Evolutionary conservation across 2,888 invertebrate species (phyloP), one percentile per base, ranked within the genome.

Genomic region (Sicus ferrugineus): DNA sequence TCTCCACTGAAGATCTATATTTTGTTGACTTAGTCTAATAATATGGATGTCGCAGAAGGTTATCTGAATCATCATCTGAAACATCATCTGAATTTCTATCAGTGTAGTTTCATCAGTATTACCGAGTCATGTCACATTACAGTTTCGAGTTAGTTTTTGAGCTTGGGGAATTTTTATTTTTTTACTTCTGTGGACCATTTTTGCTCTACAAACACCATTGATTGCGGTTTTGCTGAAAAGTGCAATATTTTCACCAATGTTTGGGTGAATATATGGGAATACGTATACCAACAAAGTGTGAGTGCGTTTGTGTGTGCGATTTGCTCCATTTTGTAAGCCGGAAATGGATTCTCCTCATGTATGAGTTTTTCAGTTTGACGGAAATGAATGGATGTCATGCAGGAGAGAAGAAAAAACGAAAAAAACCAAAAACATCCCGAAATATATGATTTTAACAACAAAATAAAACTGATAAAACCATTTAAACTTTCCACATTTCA

Each of bases 311-410:
- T 50, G 46, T n/a, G 42, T 34, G 23, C 16, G 42, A 38, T 42
- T 38, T 34, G 68, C 9, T 68, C 46, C 56, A 48, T 7, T 62
- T 69, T 48, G 58, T 21, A 56, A 72, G 64, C 77, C 75, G 79
- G 79, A 79, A 79, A 79, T 80, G 75, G 77, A 73, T 77, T 80
- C 76, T 61, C 58, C 50, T 59, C 54, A 28, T 71, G 56, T 68
- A 61, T 34, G 21, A 11, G 62, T 52, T 42, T 62, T 42, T 42
- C 19, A 30, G 48, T 30, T 42, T 26, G 42, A 58, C 61, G 69
- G 70, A 72, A 70, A 72, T 65, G 64, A 64, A 69, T 42, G 48
- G 63, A 50, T 52, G 46, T 66, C 62, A 68, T 65, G 67, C 66
- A 63, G 69, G 31, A 67, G 50, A 6, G 16, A 46, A 34, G 21